phyloP scores from a whole-genome alignment of 2,888 invertebrate genomes.

The Halictus ligatus region DNA sequence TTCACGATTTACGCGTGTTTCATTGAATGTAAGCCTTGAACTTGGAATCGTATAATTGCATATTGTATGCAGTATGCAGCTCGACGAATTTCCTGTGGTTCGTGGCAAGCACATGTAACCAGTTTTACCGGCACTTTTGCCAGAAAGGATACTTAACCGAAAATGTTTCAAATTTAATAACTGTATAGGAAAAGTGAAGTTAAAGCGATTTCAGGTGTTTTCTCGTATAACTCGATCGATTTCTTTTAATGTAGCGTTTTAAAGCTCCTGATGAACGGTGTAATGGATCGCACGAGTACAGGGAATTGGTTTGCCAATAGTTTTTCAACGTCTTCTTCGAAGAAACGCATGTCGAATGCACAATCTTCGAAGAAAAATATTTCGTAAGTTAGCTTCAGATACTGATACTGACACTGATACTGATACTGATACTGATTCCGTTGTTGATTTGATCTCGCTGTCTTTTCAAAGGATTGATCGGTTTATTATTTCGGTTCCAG shows the following conservation, averaged over 20 bases:
- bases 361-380: constrained; percentile 80
- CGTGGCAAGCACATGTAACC: constrained; percentile 43
- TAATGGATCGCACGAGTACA: constrained; percentile 74
- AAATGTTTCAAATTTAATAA: background rate
- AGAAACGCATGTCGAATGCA: constrained; percentile 80
- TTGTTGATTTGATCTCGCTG: background rate
- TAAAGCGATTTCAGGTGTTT: background rate
- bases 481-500: constrained; percentile 52
- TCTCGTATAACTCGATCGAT: background rate
- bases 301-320: constrained; percentile 69
- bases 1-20: background rate
- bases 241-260: constrained; percentile 22
- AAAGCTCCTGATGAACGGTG: background rate
- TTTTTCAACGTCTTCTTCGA: constrained; percentile 74
- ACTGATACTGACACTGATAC: too few species aligned
- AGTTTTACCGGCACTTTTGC: constrained; percentile 29
- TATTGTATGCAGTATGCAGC: background rate
- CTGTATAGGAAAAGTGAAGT: background rate
- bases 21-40: background rate
- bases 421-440: constrained; percentile 11
- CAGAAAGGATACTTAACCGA: constrained; percentile 10
- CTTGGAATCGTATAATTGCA: background rate
- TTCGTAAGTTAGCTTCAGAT: constrained; percentile 72
- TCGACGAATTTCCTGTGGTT: constrained; percentile 16
- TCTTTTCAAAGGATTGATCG: background rate